Base-by-base conservation (phyloP, 2,888 invertebrate genomes). In the Augochlorella aurata region DNA sequence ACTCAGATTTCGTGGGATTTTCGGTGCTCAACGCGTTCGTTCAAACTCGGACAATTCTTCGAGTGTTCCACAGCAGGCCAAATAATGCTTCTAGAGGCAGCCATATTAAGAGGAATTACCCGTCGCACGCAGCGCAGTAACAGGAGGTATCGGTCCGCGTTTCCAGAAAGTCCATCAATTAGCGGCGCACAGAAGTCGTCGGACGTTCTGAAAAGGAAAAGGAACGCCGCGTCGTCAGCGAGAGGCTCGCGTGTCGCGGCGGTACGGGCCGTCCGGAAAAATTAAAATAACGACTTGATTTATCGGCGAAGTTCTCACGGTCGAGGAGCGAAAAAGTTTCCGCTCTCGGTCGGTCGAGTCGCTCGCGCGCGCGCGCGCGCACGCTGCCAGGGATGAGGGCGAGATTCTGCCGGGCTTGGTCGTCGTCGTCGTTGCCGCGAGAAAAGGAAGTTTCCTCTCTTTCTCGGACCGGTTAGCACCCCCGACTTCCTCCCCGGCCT, bases 241-340 rank as follows among this genome's bases (percentile, higher is more conserved):
- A 61, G 74, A 66, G 74, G 67, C 58, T 77, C 63, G 72, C 68
- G 75, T 63, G 80, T 29, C 74, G 70, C 45, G 71, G 77, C 44
- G 73, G 79, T 71, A 61, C 65, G 49, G 38, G 47, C 61, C 45
- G 77, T 69, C 29, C n/a, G 82, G 79, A 86, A 87, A 90, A 91
- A 91, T 90, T 90, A 90, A 90, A 89, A 90, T 88, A 87, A 89
- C 88, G 87, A 75, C 81, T 86, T 87, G 88, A 91, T 90, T 90
- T 88, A 90, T 89, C 85, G 85, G 71, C 70, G 54, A 88, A 90
- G 88, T 90, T 90, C 87, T 84, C 85, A 83, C 87, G 89, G 80
- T 86, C 84, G 81, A 81, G 80, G 73, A 83, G 76, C 77, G 76
- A 83, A 85, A 84, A 88, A 86, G 81, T 87, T 89, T 83, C 52